Evolutionary conservation across 2,797 vertebrate species (phyloP), one percentile per base, ranked within the genome.

Genomic region (Cetoscarus ocellatus): DNA sequence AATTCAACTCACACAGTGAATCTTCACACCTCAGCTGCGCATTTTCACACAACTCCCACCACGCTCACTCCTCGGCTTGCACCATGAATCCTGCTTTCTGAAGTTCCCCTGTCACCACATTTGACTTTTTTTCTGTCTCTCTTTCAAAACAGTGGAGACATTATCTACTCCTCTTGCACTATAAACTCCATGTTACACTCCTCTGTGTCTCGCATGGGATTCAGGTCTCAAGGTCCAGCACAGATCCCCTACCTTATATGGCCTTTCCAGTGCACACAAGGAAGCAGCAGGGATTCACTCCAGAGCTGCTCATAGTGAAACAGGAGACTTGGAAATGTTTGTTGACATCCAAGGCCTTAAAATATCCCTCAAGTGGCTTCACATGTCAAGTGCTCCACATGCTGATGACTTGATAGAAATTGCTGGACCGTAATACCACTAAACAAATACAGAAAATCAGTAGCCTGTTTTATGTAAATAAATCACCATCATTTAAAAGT

Each of bases 181-280:
- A 49, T 64, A 36, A 75, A 61, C 63, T 66, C 66, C 70, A 69
- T 73, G 61, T 60, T 66, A 63, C 58, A 38, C 56, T 58, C 13
- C 50, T 71, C 58, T 19, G 54, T 38, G 80, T 77, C 67, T 70
- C 39, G 73, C 80, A 76, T 44, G 51, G 67, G 80, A 74, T 79
- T 9, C 55, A 12, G 60, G 84, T 90, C 76, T 83, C 70, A 88
- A 88, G 84, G 88, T 90, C 85, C 85, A 77, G 5, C 60, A 5
- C 64, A 3, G 48, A 49, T 76, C 67, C 44, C 57, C 74, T 63
- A 58, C 85, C 86, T 73, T 86, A 83, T 86, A 90, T 79, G 85
- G 88, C 51, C 18, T 73, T 69, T 71, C 62, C 65, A 69, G 67
- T 52, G 5, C 48, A 47, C 13, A 60, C 59, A 14, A 53, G 43